Conservation (phyloP, 2,888 invertebrate genomes). For the Rhamnusium bicolor region DNA sequence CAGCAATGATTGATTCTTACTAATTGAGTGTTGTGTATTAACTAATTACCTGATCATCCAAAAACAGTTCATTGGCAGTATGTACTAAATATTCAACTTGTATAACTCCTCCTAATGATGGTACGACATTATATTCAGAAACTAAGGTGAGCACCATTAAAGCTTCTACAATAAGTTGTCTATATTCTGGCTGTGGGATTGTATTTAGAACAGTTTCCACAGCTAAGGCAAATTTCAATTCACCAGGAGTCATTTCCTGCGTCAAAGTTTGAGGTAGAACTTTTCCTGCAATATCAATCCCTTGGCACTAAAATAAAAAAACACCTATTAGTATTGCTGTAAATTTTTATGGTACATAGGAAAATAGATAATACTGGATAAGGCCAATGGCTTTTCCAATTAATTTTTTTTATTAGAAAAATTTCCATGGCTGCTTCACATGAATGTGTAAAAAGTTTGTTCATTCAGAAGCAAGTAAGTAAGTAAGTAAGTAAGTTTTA, state of each 20-base stretch:
- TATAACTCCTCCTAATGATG: conserved; percentile 84
- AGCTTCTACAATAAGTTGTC: conserved; percentile 97
- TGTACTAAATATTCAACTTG: conserved; percentile 94
- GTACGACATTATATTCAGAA: conserved; percentile 87
- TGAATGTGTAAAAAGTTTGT: no score
- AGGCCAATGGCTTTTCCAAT: no score
- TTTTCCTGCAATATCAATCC: conserved; percentile 92
- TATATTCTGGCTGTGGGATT: conserved; percentile 98
- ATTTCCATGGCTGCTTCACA: no score
- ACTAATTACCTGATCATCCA: conserved; percentile 90
- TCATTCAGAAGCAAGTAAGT: no score
- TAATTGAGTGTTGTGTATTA: no score
- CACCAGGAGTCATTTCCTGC: conserved; percentile 99
- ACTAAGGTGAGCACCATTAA: conserved; percentile 96
- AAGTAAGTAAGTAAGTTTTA: no score
- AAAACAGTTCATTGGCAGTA: conserved; percentile 93
- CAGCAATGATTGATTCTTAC: no score
- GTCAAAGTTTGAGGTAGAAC: conserved; percentile 93
- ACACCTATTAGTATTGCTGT: not conserved
- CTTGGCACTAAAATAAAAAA: conserved; percentile 83
- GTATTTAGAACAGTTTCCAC: conserved; percentile 97
- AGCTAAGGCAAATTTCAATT: conserved; percentile 97
- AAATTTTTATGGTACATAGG: no score
- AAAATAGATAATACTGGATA: no score
- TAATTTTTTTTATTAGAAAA: no score